phyloP scores from a whole-genome alignment of 1,140 invertebrate genomes.

The Brachionus angularis region DNA sequence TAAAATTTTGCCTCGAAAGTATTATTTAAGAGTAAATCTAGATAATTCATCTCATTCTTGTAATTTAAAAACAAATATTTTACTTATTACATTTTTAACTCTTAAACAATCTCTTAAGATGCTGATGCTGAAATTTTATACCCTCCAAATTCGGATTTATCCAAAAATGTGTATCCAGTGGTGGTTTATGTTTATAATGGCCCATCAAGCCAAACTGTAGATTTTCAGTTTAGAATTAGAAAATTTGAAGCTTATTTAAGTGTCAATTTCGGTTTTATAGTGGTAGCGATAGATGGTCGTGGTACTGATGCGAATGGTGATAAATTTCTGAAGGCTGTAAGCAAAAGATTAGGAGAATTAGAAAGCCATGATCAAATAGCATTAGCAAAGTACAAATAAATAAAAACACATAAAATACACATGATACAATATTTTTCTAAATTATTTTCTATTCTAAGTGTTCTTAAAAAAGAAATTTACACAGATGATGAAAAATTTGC shows the following conservation, averaged over 20 bases:
- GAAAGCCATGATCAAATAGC: conserved; percentile 30
- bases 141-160: conserved; percentile 26
- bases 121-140: conserved; percentile 40
- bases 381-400: conserved; percentile 31
- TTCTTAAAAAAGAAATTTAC: conserved; percentile 26
- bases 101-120: neutral
- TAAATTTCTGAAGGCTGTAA: conserved; percentile 30
- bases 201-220: conserved; percentile 23
- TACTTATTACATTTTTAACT: neutral
- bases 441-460: neutral
- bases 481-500: neutral
- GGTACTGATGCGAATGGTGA: conserved; percentile 35
- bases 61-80: neutral
- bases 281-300: conserved; percentile 36
- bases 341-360: conserved; percentile 20
- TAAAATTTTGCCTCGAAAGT: conserved; percentile 19
- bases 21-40: conserved; percentile 32
- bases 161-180: conserved; percentile 23
- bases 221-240: conserved; percentile 28
- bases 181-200: conserved; percentile 43
- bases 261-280: conserved; percentile 23
- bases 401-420: neutral
- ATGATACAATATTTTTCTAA: neutral
- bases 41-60: conserved; percentile 32
- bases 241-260: conserved; percentile 28